Evolutionary conservation across 2,888 invertebrate genomes (phyloP), one percentile per base, ranked within the genome.

Genomic region (Drosophila picticornis): DNA sequence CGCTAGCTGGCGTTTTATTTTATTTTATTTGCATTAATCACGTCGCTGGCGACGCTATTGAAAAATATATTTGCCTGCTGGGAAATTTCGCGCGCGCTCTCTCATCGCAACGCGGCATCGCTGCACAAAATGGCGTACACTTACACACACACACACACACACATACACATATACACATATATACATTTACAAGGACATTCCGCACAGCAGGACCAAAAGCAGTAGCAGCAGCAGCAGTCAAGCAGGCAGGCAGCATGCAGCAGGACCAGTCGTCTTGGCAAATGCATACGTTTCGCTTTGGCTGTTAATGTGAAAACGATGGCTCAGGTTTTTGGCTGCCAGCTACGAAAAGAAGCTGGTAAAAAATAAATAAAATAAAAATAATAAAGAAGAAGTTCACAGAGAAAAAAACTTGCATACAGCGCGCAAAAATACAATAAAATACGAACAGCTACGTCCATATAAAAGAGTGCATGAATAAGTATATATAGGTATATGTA

Each of bases 251-350:
- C 46, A 9, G 40, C 40, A 40, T 7, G 25, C 46, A 46, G 46
- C 59, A 60, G 56, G 50, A 51, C 53, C 50, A 56, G 63, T 62
- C 78, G 75, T 79, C 81, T 81, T 85, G 83, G 86, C 90, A 86
- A 90, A 75, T 88, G 88, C 85, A 90, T 90, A 88, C 88, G 88
- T 81, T 85, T 90, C 90, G 77, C 81, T 90, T 90, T 83, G 79
- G 88, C 87, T 88, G 87, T 87, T 87, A 87, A 87, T 90, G 90
- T 84, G 90, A 90, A 87, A 90, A 90, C 90, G 87, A 87, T 87
- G 86, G 90, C 88, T 83, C 88, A 87, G 86, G 84, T 90, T 84
- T 80, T 80, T 83, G 84, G 80, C 81, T 81, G 76, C 78, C 68
- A 80, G 75, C 79, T 36, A 76, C 52, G 59, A 60, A 77, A 70